Base-by-base conservation (phyloP, 2,797 vertebrate genomes). In the Jordanella pulchra region DNA sequence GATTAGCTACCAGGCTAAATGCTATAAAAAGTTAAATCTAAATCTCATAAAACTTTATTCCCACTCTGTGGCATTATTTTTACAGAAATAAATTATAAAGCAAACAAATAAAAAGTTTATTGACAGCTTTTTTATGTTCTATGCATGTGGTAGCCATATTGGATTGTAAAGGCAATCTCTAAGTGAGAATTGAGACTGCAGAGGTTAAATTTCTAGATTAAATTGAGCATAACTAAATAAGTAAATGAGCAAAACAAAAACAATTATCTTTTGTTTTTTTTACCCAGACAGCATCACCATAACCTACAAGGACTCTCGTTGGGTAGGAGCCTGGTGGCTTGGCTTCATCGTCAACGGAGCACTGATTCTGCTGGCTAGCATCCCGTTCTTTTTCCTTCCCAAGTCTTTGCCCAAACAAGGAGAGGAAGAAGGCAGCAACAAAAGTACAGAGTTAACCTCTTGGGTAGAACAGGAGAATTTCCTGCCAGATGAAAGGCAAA, bases 251-350 rank as follows among this genome's bases (percentile, higher is more conserved):
- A 39, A 39, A 13, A 42, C 35, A 21, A 9, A n/a, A 63, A 42
- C 60, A 25, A 63, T 15, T 5, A 12, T 13, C 10, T 32, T 61
- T 39, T 67, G 71, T 15, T 68, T 12, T 56, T n/a, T 35, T 67
- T 73, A 80, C 72, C 23, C 91, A 97, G 96, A 95, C 14, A 87
- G n/a, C 4, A 84, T 97, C 82, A 91, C 92, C 69, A 97, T 97
- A 78, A 94, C 89, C 81, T 79, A 96, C 17, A 94, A 92, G 70
- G 96, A 97, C 73, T 92, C 94, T 1, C 95, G 96, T 45, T 97
- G 96, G 96, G 96, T 97, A 25, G 96, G 96, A 1, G 96, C 96
- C 48, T 97, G 96, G 96, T 97, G 96, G 96, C 78, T 97, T 44
- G 96, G 96, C 55, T 95, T 96, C 89, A 80, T 97, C 42, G 79